phyloP scores from a whole-genome alignment of 2,113 vertebrate genomes.

The Perca schrenkii region DNA sequence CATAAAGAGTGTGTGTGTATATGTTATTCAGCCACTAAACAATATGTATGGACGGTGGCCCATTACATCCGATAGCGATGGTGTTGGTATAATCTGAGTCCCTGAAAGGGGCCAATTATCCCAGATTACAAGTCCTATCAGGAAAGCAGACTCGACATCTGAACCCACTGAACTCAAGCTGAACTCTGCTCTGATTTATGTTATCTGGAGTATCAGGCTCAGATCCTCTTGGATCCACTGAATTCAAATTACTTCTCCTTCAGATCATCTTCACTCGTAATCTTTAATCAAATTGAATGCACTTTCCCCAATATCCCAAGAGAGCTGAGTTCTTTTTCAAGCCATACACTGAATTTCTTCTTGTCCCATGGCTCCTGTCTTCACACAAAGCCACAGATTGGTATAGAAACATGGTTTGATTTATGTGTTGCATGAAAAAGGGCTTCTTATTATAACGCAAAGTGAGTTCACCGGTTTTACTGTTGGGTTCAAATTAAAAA shows the following conservation, averaged over 20 bases:
- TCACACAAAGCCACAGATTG: background rate
- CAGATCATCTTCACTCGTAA: constrained; percentile 32
- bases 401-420: background rate
- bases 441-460: background rate
- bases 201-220: constrained; percentile 6
- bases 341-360: background rate
- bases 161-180: constrained; percentile 43
- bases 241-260: constrained; percentile 58
- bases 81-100: constrained; percentile 65
- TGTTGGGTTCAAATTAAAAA: background rate
- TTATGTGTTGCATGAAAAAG: background rate
- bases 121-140: constrained; percentile 73
- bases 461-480: background rate
- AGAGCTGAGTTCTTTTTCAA: constrained; percentile 5
- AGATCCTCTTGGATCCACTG: constrained; percentile 39
- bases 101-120: constrained; percentile 76
- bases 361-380: background rate
- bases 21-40: constrained; percentile 11
- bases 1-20: background rate
- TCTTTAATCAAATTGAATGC: constrained; percentile 44
- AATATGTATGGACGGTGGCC: constrained; percentile 6
- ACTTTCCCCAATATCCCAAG: constrained; percentile 14
- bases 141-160: constrained; percentile 47
- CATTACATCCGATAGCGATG: constrained; percentile 47
- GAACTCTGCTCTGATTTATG: constrained; percentile 59